Percentiles rank a stretch among this genome's conserved stretches.
Evolutionary conservation across 2,797 vertebrate species (phyloP).

Genomic region (Acridotheres tristis): DNA sequence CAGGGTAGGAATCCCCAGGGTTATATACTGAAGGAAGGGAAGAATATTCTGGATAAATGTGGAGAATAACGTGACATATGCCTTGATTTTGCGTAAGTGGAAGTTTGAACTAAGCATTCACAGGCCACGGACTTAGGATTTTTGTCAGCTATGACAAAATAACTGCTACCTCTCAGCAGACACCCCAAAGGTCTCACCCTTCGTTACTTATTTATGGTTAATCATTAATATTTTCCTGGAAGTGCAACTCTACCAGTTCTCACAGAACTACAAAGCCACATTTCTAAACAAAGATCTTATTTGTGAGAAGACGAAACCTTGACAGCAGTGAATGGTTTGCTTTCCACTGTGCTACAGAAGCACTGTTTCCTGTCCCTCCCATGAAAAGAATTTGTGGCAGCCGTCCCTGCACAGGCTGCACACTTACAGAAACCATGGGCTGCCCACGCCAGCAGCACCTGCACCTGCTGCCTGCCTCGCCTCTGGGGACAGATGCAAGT

Average conservation of each 20-base stretch:
- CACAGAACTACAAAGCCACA: conserved; percentile 14
- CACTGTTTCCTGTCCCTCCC: conserved; percentile 29
- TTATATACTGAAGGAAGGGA: not conserved
- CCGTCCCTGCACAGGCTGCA: not conserved
- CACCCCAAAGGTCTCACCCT: not conserved
- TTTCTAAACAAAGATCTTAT: not conserved
- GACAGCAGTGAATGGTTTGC: not conserved
- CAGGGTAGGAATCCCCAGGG: rapidly evolving
- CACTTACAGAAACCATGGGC: not conserved
- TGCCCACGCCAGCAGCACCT: rapidly evolving
- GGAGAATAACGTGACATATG: not conserved
- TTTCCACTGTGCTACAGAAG: not conserved
- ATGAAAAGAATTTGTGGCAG: not conserved
- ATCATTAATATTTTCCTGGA: conserved; percentile 29
- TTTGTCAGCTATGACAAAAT: not conserved
- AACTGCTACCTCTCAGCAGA: not conserved
- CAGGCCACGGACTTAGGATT: not conserved
- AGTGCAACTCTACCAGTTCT: not conserved
- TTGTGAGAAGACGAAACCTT: conserved; percentile 20
- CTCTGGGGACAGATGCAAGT: rapidly evolving
- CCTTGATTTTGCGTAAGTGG: not conserved
- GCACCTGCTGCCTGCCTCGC: not conserved
- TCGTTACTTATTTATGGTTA: not conserved
- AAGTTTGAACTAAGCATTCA: not conserved
- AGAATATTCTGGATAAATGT: not conserved